phyloP scores from a whole-genome alignment of 2,113 vertebrate genomes.

The Rhabdornis inornatus region DNA sequence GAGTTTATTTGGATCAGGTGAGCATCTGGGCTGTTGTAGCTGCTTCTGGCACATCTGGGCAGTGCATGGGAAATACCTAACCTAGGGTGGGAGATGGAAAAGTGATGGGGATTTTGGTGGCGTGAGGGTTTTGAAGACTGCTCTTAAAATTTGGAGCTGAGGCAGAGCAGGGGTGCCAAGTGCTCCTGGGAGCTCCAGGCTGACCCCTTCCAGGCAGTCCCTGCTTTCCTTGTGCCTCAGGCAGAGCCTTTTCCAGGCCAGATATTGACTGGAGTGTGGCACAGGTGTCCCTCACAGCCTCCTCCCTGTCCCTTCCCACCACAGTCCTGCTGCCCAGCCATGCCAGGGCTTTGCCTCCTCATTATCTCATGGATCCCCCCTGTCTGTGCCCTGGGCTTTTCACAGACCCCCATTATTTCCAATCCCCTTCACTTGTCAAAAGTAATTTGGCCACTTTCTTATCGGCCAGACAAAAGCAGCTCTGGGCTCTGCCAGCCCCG shows the following conservation, averaged over 20 bases:
- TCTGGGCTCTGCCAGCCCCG: neutral
- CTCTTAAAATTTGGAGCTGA: rapidly evolving
- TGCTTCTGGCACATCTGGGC: neutral
- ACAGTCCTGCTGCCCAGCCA: rapidly evolving
- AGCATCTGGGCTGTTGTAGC: neutral
- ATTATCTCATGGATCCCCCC: slow-evolving; percentile 70
- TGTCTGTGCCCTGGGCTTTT: slow-evolving; percentile 14
- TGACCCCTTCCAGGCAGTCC: neutral
- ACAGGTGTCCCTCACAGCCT: neutral
- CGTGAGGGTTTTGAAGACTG: neutral
- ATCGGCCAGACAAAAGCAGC: slow-evolving; percentile 10
- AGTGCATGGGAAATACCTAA: neutral
- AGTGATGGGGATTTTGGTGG: neutral
- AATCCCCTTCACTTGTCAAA: slow-evolving; percentile 72
- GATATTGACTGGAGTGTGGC: rapidly evolving
- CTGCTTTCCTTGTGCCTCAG: neutral
- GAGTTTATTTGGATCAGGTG: neutral
- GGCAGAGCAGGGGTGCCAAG: neutral
- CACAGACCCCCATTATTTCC: slow-evolving; percentile 69
- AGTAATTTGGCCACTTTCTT: slow-evolving; percentile 60
- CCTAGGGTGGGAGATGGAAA: neutral
- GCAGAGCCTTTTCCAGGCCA: neutral
- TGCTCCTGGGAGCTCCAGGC: neutral
- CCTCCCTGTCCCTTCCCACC: rapidly evolving
- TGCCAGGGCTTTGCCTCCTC: slow-evolving; percentile 24